Conservation (phyloP, 2,797 vertebrate species). For the Cephalopachus bancanus region DNA sequence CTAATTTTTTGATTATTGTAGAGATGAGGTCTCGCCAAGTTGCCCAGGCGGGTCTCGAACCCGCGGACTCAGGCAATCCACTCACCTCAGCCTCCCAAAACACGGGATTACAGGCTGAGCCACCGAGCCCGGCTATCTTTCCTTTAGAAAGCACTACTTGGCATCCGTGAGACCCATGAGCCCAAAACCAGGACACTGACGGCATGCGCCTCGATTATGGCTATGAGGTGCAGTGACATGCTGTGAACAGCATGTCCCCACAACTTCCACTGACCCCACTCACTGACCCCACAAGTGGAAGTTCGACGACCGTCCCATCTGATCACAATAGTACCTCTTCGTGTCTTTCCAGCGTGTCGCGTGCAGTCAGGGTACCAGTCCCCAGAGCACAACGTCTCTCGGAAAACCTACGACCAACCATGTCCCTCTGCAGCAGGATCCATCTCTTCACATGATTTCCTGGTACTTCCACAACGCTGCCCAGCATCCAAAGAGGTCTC, state of each 20-base stretch:
- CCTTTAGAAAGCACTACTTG: neutral
- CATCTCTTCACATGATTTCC: slow-evolving; percentile 3
- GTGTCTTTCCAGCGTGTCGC: neutral
- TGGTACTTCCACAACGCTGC: neutral
- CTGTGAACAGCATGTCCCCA: neutral
- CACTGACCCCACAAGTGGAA: neutral
- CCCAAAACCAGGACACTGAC: neutral
- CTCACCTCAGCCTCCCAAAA: too few relatives aligned
- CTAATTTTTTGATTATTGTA: too few relatives aligned
- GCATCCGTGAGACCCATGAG: neutral
- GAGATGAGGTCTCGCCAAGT: too few relatives aligned
- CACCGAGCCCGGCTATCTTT: neutral
- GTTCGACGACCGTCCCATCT: neutral
- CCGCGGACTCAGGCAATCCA: too few relatives aligned
- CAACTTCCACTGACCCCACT: neutral
- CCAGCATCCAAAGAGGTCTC: neutral
- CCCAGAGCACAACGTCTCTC: neutral
- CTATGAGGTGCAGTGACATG: neutral
- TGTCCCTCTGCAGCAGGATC: too few relatives aligned
- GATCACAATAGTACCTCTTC: neutral
- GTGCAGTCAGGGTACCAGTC: neutral
- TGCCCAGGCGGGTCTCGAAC: too few relatives aligned
- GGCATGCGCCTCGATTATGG: neutral
- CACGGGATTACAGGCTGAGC: too few relatives aligned
- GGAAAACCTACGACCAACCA: neutral